phyloP scores from a whole-genome alignment of 2,797 vertebrate genomes.

The Dendrocincla tyrannina region DNA sequence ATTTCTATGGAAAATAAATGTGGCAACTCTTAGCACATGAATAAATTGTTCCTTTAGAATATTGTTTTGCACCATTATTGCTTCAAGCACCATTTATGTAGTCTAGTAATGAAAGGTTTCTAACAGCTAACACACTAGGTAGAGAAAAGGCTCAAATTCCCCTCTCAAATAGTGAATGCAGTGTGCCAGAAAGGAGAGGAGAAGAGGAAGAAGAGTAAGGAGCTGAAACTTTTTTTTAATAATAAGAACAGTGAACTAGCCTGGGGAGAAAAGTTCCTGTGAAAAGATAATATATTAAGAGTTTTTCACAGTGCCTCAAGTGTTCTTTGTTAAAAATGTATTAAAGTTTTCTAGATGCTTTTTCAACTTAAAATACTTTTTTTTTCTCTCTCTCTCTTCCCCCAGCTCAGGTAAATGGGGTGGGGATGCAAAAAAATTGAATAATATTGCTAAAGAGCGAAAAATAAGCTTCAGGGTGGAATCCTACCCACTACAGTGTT shows the following conservation, averaged over 20 bases:
- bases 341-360: not conserved
- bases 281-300: not conserved
- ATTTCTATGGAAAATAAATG: not conserved
- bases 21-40: not conserved
- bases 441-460: not conserved
- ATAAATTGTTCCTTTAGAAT: constrained; percentile 11
- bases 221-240: not conserved
- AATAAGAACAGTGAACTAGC: not conserved
- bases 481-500: not conserved
- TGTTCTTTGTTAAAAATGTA: constrained; percentile 3
- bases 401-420: not conserved
- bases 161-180: not conserved
- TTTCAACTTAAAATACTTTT: not conserved
- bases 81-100: constrained; percentile 20
- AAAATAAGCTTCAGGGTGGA: not conserved
- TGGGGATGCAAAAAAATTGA: not conserved
- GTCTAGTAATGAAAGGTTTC: not conserved
- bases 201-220: not conserved
- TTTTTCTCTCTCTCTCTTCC: rapidly evolving
- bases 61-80: constrained; percentile 6
- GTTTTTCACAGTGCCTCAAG: not conserved
- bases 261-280: not conserved
- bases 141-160: not conserved
- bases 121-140: not conserved
- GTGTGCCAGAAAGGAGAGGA: not conserved